Base-by-base conservation (phyloP, 2,888 invertebrate species). In the Apodemia zela region DNA sequence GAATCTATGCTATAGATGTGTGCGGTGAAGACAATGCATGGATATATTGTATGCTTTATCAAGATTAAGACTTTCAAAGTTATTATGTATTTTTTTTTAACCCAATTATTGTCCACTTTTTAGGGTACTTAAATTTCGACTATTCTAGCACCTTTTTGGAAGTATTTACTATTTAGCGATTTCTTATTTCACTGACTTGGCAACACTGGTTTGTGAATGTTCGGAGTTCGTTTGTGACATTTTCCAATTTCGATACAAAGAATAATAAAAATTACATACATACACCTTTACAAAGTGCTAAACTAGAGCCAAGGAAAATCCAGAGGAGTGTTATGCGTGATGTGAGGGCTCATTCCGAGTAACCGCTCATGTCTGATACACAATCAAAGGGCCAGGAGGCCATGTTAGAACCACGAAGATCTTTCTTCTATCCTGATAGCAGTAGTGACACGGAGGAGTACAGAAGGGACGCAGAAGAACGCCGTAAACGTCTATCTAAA, bases 401-500 rank as follows among this genome's bases (percentile, higher is more conserved):
- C 73, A 75, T 75, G 75, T 68, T 68, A 70, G 88, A 87, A 65
- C 73, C 73, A 59, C 77, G 87, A 68, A 80, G 90, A 73, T 80
- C 83, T n/a, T 92, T 89, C 72, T 87, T 89, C 75, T 90, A 88
- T 66, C 85, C 86, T 67, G 95, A 96, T 76, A 96, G 96, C 78
- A 97, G 97, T 81, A 97, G 97, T 77, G 97, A 97, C 80, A 96
- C 96, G 25, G 97, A 97, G 84, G 97, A 97, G 80, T 96, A 96
- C 75, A 93, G 94, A 74, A 94, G 95, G 76, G 89, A 89, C 70
- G 76, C 72, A 73, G 94, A 94, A 66, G 97, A 97, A 80, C 95
- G 95, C 78, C 94, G 96, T 60, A 90, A 88, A 71, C 80, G 89
- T 65, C 70, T 91, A 62, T 89, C 88, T 2, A 91, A 90, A 73